Conservation (phyloP, 2,888 invertebrate genomes). For the Lumbricus terrestris region DNA sequence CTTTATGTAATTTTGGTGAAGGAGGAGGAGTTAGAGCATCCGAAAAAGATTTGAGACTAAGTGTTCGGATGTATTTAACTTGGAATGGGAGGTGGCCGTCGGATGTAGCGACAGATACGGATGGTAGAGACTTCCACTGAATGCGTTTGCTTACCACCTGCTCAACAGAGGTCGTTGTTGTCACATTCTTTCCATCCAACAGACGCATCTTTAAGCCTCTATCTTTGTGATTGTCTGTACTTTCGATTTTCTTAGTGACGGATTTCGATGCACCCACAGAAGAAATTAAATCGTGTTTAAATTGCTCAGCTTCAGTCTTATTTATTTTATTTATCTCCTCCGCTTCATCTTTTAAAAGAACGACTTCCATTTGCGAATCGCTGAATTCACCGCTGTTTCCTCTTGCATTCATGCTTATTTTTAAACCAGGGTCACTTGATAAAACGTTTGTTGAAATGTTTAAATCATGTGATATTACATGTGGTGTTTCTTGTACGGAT, state of each 20-base stretch:
- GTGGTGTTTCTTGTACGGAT: not conserved
- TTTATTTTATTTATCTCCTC: not conserved
- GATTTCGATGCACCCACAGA: not conserved
- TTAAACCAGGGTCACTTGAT: not conserved
- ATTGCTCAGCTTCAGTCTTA: not conserved
- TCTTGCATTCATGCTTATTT: not conserved
- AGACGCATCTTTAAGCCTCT: not conserved
- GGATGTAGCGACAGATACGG: not conserved
- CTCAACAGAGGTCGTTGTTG: not conserved
- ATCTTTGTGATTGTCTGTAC: not conserved
- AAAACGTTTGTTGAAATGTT: not conserved
- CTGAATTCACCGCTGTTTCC: not conserved
- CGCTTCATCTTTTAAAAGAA: not conserved
- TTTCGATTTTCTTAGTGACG: not conserved
- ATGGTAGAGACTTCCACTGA: not conserved
- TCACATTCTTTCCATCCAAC: not conserved
- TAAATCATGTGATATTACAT: not conserved
- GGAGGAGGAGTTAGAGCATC: not conserved
- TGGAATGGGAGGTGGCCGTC: not conserved
- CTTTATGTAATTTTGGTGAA: not conserved
- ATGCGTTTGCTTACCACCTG: not conserved
- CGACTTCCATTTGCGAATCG: not conserved
- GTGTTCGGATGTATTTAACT: not conserved
- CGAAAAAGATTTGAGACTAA: not conserved
- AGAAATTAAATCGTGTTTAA: not conserved